Percentiles rank a stretch among this genome's conserved stretches.
These are phyloP conservation scores for Portunus trituberculatus DNA, from an alignment of 1,140 invertebrate species.

Conservation along the genomic window DNA sequence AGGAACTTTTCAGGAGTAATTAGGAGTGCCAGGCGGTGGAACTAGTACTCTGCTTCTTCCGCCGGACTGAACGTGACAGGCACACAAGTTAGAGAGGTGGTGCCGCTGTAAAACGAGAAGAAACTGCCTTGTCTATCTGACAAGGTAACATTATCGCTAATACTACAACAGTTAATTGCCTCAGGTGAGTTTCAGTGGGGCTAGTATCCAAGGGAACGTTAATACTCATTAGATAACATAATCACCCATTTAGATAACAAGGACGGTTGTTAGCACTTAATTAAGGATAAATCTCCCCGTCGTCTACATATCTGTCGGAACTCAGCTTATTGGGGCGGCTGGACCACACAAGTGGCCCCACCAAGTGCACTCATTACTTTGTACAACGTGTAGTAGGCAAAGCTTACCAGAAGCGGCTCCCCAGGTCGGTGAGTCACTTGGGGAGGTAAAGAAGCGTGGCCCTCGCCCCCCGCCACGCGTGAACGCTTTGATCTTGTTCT, in stretches of 20 bases:
- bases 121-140: neutral
- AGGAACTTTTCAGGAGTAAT: neutral
- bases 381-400: neutral
- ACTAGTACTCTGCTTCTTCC: neutral
- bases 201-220: neutral
- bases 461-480: neutral
- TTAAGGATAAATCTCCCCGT: neutral
- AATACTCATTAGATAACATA: neutral
- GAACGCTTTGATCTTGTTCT: neutral
- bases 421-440: neutral
- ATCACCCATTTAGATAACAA: neutral
- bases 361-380: neutral
- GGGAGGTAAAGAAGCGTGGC: neutral
- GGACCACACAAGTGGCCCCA: neutral
- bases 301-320: neutral
- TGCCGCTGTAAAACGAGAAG: neutral
- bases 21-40: neutral
- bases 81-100: neutral
- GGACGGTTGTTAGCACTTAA: neutral
- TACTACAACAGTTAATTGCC: too few species aligned
- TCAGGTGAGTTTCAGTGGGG: too few species aligned
- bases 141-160: neutral
- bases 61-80: neutral
- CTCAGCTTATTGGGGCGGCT: neutral
- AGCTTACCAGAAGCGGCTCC: neutral